Evolutionary conservation across 2,888 invertebrate genomes (phyloP), one percentile per base, ranked within the genome.

Genomic region (Xylota sylvarum): DNA sequence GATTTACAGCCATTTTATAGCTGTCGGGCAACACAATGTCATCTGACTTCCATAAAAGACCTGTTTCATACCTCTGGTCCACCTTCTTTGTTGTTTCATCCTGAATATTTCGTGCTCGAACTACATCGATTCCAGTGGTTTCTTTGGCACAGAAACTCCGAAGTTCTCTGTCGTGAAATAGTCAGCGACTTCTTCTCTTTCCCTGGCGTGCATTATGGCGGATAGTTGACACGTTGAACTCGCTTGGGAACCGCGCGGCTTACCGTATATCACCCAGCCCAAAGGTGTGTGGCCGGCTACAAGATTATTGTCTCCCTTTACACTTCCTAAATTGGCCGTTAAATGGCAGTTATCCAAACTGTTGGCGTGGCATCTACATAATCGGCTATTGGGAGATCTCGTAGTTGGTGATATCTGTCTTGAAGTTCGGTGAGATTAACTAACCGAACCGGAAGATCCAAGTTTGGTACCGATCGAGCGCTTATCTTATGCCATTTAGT

Each of bases 81-180:
- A 32, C 4, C 27, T 12, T 30, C 12, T 5, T 30, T 4, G 62
- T 64, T 0, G 62, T 35, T 14, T 27, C 7, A 0, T n/a, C 5
- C 5, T 27, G 64, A 30, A 64, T 46, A 2, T 14, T 9, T 30
- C 46, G 27, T 14, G 46, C 27, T 14, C 17, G 27, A 1, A 32
- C 10, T 7, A 23, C 23, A n/a, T 60, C 12, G 64, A 46, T 46
- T 64, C 64, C 14, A 30, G 6, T 1, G 10, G 14, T 64, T 30
- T 30, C 17, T 46, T 30, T 43, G 64, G 14, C 30, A 43, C 10
- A 19, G 46, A 27, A 35, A 64, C 43, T 5, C 46, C 43, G 5
- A 64, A 64, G 10, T 43, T 64, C 14, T 43, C 62, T 0, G 27
- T 64, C 2, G 46, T 46, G 9, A 64, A 64, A 46, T 64, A 64